A percentile compares a stretch with the other conserved stretches of the same genome.
Evolutionary conservation across 2,888 invertebrate genomes (phyloP).

Genomic region (Tachina lurida): DNA sequence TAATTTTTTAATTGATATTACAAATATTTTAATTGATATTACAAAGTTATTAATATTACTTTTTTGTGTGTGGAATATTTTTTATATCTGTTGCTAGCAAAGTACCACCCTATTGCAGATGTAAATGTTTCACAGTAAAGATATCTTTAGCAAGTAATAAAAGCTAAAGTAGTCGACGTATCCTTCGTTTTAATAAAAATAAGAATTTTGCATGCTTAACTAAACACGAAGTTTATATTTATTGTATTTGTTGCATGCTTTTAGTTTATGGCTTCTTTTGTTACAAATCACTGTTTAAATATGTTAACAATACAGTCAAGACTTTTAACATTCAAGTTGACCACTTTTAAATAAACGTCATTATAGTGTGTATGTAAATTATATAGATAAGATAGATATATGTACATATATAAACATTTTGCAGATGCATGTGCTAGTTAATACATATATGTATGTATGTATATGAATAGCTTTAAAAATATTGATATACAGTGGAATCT

Average conservation of each 20-base stretch:
- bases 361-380: conserved; percentile 8
- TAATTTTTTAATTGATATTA: no score
- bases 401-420: neutral
- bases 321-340: conserved; percentile 70
- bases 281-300: conserved; percentile 62
- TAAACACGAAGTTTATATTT: conserved; percentile 31
- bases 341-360: conserved; percentile 68
- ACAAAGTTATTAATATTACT: no score
- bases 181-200: conserved; percentile 45
- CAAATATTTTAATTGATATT: no score
- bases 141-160: conserved; percentile 51
- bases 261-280: conserved; percentile 58
- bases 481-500: no score
- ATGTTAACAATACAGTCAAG: conserved; percentile 66
- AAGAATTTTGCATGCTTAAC: conserved; percentile 56
- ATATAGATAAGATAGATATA: neutral
- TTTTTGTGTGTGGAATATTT: no score
- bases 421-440: neutral
- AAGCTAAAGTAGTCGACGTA: conserved; percentile 37
- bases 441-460: neutral
- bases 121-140: neutral
- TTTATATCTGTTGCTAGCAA: no score
- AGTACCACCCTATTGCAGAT: neutral
- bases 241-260: conserved; percentile 51
- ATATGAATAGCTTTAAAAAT: neutral